Evolutionary conservation across 2,113 vertebrate species (phyloP).

Genomic region (Cololabis saira): DNA sequence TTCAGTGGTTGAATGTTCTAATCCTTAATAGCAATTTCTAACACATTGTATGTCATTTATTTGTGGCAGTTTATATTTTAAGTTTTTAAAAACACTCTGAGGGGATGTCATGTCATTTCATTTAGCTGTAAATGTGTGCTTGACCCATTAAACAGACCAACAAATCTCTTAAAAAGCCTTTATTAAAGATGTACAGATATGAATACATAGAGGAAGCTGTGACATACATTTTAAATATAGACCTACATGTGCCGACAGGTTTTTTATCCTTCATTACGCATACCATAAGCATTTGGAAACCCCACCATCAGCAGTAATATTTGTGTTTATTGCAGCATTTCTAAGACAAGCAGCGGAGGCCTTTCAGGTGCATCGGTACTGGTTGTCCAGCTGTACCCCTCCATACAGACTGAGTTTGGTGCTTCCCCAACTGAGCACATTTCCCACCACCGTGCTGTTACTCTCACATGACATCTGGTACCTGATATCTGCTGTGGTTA

Average conservation of each 20-base stretch:
- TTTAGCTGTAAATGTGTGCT: background rate
- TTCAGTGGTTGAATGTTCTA: conserved; percentile 22
- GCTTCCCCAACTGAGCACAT: conserved; percentile 84
- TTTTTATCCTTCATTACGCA: conserved; percentile 7
- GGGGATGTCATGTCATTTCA: background rate
- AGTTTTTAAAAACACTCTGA: background rate
- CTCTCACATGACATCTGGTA: conserved; percentile 77
- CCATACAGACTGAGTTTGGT: conserved; percentile 79
- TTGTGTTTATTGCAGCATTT: conserved; percentile 10
- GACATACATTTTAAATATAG: conserved; percentile 26
- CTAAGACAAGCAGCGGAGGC: background rate
- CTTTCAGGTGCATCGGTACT: conserved; percentile 80
- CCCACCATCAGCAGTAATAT: conserved; percentile 7
- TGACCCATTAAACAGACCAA: conserved; percentile 19
- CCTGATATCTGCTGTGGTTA: conserved; percentile 71
- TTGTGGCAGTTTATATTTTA: background rate
- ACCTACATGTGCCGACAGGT: conserved; percentile 8
- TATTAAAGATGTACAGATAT: conserved; percentile 56
- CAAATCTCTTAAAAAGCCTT: conserved; percentile 38
- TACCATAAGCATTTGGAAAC: background rate
- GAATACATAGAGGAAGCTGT: conserved; percentile 19
- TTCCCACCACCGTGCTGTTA: conserved; percentile 62
- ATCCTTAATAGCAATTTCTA: background rate
- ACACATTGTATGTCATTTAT: conserved; percentile 2
- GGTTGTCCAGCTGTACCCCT: conserved; percentile 82